Percentiles rank a stretch among this genome's conserved stretches.
Evolutionary conservation across 2,888 invertebrate genomes (phyloP).

Genomic region (Azorinus chamasolen): DNA sequence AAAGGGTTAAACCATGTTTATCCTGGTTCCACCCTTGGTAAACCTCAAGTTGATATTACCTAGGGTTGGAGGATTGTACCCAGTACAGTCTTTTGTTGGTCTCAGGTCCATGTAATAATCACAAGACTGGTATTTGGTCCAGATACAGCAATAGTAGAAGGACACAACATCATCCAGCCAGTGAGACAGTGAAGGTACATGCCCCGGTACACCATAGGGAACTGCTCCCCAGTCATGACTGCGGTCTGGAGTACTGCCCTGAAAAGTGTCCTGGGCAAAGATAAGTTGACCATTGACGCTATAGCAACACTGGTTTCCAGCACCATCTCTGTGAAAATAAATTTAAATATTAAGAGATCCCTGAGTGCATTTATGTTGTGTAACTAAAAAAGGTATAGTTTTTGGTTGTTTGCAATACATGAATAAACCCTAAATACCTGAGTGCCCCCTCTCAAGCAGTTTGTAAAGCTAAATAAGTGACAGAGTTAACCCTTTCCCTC

Average conservation of each 20-base stretch:
- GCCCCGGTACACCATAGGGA: slow-evolving; percentile 90
- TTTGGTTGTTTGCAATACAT: no score
- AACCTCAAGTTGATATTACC: slow-evolving; percentile 86
- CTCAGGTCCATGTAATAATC: slow-evolving; percentile 96
- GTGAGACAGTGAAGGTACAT: slow-evolving; percentile 95
- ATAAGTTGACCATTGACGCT: slow-evolving; percentile 96
- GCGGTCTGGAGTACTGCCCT: slow-evolving; percentile 91
- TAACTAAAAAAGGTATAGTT: no score
- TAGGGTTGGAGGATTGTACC: slow-evolving; percentile 96
- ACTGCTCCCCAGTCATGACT: slow-evolving; percentile 87
- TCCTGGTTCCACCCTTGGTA: no score
- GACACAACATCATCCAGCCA: slow-evolving; percentile 98
- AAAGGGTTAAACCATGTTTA: no score
- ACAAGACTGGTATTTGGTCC: slow-evolving; percentile 96
- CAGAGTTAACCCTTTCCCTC: no score
- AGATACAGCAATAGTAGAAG: slow-evolving; percentile 97
- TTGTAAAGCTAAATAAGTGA: no score
- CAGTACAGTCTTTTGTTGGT: slow-evolving; percentile 97
- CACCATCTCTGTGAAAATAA: slow-evolving; percentile 59
- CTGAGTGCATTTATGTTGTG: no score
- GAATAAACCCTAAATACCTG: no score
- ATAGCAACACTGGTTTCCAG: slow-evolving; percentile 98
- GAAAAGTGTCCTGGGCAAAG: slow-evolving; percentile 98
- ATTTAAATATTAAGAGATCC: background rate
- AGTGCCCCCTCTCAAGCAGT: no score